A percentile compares a stretch with the other conserved stretches of the same genome.
These are phyloP conservation scores for Gambusia yucatana DNA, from an alignment of 2,797 vertebrate genomes.

Conservation along the genomic window DNA sequence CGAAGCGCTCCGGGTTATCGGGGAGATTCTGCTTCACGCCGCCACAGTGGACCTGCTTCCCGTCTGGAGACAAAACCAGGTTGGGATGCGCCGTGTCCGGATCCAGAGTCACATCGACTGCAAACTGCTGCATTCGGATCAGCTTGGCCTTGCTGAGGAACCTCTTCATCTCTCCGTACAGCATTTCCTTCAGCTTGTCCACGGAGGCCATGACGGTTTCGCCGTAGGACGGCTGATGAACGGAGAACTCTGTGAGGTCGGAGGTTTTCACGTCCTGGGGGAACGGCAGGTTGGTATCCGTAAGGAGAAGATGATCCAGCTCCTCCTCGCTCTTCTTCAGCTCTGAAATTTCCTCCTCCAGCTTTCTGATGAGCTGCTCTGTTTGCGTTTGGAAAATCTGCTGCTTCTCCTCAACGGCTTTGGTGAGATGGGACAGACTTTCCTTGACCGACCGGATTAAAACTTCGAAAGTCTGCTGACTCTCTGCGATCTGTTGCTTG, in stretches of 20 bases:
- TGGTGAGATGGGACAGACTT: neutral
- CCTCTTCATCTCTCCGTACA: conserved; percentile 16
- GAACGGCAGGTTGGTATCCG: neutral
- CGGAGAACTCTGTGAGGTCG: conserved; percentile 1
- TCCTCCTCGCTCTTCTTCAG: conserved; percentile 8
- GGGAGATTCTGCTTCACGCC: neutral
- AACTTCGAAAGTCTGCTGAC: neutral
- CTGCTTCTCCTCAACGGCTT: conserved; percentile 9
- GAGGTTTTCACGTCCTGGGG: neutral
- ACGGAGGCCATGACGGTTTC: neutral
- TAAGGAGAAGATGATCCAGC: neutral
- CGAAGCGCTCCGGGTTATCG: conserved; percentile 24
- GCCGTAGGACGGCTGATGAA: conserved; percentile 11
- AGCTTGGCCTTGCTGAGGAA: conserved; percentile 13
- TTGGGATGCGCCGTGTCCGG: conserved; percentile 30
- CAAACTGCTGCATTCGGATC: conserved; percentile 30
- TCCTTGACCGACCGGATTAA: conserved; percentile 8
- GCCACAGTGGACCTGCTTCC: conserved; percentile 24
- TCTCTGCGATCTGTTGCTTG: conserved; percentile 12
- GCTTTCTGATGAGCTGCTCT: neutral
- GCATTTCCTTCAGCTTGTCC: neutral
- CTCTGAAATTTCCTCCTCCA: conserved; percentile 39
- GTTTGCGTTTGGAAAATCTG: conserved; percentile 4
- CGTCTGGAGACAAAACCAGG: conserved; percentile 28
- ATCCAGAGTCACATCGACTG: conserved; percentile 44